Percentiles rank a stretch among this genome's conserved stretches.
These are phyloP conservation scores for Maccullochella peelii DNA, from an alignment of 2,113 vertebrate genomes.

Conservation along the genomic window DNA sequence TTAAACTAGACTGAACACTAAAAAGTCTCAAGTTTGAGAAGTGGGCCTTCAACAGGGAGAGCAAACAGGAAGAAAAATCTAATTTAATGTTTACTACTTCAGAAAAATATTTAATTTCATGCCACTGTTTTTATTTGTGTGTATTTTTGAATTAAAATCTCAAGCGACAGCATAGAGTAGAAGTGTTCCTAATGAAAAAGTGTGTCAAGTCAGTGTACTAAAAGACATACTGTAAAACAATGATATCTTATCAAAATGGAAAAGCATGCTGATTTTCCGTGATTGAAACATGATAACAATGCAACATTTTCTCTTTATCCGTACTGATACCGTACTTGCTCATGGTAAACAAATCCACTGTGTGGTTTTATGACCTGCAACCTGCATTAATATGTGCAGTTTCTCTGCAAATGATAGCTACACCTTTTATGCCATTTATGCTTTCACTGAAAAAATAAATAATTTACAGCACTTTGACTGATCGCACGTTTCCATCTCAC, in stretches of 20 bases:
- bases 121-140: not conserved
- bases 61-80: not conserved
- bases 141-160: not conserved
- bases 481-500: conserved; percentile 14
- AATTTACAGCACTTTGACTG: not conserved
- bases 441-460: not conserved
- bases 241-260: conserved; percentile 39
- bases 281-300: not conserved
- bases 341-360: conserved; percentile 26
- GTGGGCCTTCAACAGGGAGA: conserved; percentile 23
- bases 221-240: conserved; percentile 1
- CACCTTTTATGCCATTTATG: not conserved
- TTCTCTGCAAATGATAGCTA: not conserved
- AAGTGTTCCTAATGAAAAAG: not conserved
- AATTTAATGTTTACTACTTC: not conserved
- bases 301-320: conserved; percentile 14
- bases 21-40: conserved; percentile 29
- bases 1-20: not conserved
- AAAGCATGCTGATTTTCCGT: conserved; percentile 24
- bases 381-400: not conserved
- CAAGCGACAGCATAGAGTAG: not conserved
- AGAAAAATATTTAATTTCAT: not conserved
- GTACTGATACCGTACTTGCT: no score
- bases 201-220: not conserved
- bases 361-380: conserved; percentile 17